phyloP scores from a whole-genome alignment of 1,140 invertebrate species.

The Proctacanthus coquilletti region DNA sequence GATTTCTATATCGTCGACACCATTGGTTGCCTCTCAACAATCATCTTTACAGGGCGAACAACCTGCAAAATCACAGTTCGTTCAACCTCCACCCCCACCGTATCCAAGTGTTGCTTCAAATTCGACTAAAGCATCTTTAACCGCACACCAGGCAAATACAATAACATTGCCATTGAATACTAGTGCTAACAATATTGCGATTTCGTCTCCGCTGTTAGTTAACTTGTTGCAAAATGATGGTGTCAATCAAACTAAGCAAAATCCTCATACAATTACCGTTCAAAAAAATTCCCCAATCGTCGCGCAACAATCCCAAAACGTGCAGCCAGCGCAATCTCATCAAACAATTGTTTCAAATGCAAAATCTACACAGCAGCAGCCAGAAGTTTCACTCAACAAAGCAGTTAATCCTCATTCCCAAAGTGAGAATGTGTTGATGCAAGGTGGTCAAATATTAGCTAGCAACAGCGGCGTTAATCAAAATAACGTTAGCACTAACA shows the following conservation, averaged over 20 bases:
- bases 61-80: slow-evolving; percentile 23
- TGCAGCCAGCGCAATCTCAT: too few species aligned
- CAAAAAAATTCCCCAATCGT: too few species aligned
- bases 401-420: too few species aligned
- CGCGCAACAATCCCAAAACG: too few species aligned
- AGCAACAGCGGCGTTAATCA: too few species aligned
- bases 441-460: too few species aligned
- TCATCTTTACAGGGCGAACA: slow-evolving; percentile 8
- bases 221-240: slow-evolving; percentile 82
- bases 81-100: slow-evolving; percentile 32
- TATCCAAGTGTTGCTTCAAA: slow-evolving; percentile 32
- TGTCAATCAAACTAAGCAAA: slow-evolving; percentile 15
- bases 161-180: slow-evolving; percentile 4
- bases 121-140: slow-evolving; percentile 8
- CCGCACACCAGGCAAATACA: slow-evolving; percentile 7
- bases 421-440: too few species aligned
- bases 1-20: too few species aligned
- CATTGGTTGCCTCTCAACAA: too few species aligned
- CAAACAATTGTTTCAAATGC: too few species aligned
- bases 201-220: slow-evolving; percentile 78
- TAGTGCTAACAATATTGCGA: slow-evolving; percentile 26
- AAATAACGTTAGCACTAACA: background rate
- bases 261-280: slow-evolving; percentile 2
- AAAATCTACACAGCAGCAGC: too few species aligned
- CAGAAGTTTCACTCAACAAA: too few species aligned